phyloP scores from a whole-genome alignment of 2,113 vertebrate species.

The Rallus limicola region DNA sequence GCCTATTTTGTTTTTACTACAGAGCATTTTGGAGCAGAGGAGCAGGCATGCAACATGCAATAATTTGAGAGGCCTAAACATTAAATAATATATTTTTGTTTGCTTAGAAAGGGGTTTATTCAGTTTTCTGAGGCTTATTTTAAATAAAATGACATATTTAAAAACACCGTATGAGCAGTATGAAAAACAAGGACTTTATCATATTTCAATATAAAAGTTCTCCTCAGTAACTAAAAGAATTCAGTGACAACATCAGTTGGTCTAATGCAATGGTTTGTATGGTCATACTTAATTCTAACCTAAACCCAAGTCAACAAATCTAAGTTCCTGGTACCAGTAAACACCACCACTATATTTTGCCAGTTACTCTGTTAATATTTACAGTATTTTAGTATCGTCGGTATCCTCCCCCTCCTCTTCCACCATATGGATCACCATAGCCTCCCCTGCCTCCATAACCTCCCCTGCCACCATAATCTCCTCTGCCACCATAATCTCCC shows the following conservation, averaged over 20 bases:
- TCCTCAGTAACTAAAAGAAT: slow-evolving; percentile 37
- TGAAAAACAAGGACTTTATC: slow-evolving; percentile 38
- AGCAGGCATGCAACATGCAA: neutral
- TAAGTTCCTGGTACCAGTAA: slow-evolving; percentile 41
- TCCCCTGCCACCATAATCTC: slow-evolving; percentile 21
- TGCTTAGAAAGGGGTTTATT: slow-evolving; percentile 61
- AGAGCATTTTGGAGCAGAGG: neutral
- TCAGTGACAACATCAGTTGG: slow-evolving; percentile 5
- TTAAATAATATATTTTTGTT: slow-evolving; percentile 47
- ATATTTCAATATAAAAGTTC: slow-evolving; percentile 49
- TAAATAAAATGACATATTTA: slow-evolving; percentile 68
- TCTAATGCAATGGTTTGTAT: slow-evolving; percentile 49
- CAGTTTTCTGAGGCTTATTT: slow-evolving; percentile 43
- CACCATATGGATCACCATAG: slow-evolving; percentile 43
- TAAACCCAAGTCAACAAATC: slow-evolving; percentile 18
- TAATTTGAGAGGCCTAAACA: slow-evolving; percentile 14
- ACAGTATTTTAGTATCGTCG: slow-evolving; percentile 67
- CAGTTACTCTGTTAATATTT: neutral
- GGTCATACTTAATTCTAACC: slow-evolving; percentile 50
- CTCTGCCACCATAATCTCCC: neutral
- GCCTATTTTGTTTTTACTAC: neutral
- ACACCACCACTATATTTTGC: slow-evolving; percentile 32
- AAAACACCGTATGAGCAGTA: slow-evolving; percentile 44
- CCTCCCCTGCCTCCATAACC: slow-evolving; percentile 52
- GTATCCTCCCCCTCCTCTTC: slow-evolving; percentile 72